Percentiles rank a stretch among this genome's conserved stretches.
phyloP scores from a whole-genome alignment of 2,797 vertebrate species.

The Buceros bicornis region DNA sequence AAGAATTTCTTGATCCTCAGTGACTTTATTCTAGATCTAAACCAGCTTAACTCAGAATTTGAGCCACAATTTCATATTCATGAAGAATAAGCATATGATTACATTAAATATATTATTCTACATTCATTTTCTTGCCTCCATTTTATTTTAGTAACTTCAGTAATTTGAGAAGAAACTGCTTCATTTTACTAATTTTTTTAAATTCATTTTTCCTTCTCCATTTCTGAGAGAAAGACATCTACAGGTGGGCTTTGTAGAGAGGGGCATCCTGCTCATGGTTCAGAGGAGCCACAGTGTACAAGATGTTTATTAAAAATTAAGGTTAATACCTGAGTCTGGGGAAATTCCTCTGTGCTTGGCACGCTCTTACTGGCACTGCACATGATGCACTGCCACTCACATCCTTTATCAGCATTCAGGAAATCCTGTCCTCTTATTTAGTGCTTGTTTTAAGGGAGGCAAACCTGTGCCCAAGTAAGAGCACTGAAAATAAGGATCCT shows the following conservation, averaged over 20 bases:
- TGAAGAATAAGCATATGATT: conserved; percentile 21
- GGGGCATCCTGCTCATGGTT: background rate
- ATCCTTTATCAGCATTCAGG: background rate
- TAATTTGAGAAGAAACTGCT: background rate
- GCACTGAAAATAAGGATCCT: background rate
- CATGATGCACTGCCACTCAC: background rate
- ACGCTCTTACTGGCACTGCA: background rate
- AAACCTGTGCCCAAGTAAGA: background rate
- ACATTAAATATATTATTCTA: conserved; percentile 2
- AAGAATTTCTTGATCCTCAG: conserved; percentile 5
- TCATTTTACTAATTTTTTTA: background rate
- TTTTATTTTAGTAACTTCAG: conserved; percentile 19
- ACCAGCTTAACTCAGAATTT: background rate
- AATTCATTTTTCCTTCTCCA: background rate
- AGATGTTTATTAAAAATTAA: background rate
- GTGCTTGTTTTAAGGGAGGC: fast-evolving
- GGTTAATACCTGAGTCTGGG: background rate
- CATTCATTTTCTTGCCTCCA: background rate
- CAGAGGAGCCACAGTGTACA: background rate
- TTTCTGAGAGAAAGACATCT: background rate
- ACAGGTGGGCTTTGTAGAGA: background rate
- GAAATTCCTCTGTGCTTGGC: background rate
- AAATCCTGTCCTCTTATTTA: background rate
- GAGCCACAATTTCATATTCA: conserved; percentile 16
- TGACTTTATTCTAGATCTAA: background rate